A percentile compares a stretch with the other conserved stretches of the same genome.
Evolutionary conservation across 2,888 invertebrate species (phyloP).

Genomic region (Uropetala carovei): DNA sequence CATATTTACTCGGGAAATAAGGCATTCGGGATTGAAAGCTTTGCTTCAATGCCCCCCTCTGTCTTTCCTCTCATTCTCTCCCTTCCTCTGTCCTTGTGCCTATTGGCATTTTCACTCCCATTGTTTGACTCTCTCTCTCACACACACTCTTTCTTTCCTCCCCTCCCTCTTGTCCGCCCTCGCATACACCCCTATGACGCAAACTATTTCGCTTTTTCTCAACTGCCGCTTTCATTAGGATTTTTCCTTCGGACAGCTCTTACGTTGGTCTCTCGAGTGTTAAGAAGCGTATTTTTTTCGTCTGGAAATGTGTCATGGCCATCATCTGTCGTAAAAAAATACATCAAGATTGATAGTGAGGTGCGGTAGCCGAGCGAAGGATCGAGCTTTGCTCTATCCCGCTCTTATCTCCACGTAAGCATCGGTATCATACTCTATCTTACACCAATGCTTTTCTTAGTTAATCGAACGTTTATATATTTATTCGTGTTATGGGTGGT

Average conservation of each 20-base stretch:
- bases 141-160: background rate
- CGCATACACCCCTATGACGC: background rate
- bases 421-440: no score
- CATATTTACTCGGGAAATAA: no score
- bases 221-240: constrained; percentile 38
- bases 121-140: background rate
- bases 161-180: background rate
- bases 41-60: background rate
- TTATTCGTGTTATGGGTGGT: no score
- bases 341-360: constrained; percentile 29
- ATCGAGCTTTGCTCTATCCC: background rate
- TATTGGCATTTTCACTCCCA: constrained; percentile 20
- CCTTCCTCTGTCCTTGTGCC: background rate
- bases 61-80: constrained; percentile 2
- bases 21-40: no score
- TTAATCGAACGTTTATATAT: no score
- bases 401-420: no score
- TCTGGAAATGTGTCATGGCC: constrained; percentile 55
- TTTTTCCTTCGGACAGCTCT: constrained; percentile 45
- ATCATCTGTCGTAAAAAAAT: constrained; percentile 3
- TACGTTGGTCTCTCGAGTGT: background rate
- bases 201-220: constrained; percentile 51
- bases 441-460: no score
- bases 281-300: constrained; percentile 7
- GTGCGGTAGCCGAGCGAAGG: background rate